A percentile compares a stretch with the other conserved stretches of the same genome.
These are phyloP conservation scores for Stenodema calcarata DNA, from an alignment of 2,888 invertebrate species.

Conservation along the genomic window DNA sequence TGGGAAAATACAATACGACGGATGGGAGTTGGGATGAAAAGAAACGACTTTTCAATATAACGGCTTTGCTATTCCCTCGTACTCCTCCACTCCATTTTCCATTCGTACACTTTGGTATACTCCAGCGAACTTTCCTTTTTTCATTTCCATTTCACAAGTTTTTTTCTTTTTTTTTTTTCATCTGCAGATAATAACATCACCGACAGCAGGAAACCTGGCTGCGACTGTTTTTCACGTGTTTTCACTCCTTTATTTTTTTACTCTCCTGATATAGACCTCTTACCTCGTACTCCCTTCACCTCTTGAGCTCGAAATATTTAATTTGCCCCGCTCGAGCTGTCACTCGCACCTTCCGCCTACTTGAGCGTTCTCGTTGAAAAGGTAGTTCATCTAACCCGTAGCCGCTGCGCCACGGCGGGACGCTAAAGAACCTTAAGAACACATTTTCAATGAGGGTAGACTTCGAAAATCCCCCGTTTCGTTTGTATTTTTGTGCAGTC, in stretches of 20 bases:
- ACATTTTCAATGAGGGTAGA: no score
- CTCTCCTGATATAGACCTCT: background rate
- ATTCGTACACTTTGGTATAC: no score
- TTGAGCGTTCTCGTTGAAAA: background rate
- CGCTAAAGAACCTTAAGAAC: no score
- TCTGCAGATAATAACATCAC: background rate
- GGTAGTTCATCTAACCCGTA: background rate
- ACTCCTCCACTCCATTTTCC: background rate
- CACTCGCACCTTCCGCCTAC: background rate
- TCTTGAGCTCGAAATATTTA: background rate
- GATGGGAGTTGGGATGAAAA: background rate
- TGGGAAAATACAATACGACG: background rate
- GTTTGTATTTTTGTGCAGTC: no score
- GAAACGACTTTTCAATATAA: slow-evolving; percentile 2
- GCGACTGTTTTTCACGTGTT: background rate
- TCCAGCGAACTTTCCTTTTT: background rate
- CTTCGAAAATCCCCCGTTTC: no score
- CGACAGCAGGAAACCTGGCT: background rate
- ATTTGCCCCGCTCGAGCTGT: background rate
- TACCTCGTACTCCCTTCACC: background rate
- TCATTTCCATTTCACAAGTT: background rate
- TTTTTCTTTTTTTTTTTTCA: background rate
- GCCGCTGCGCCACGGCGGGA: no score
- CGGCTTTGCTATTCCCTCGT: background rate
- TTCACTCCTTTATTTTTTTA: background rate